Conservation (phyloP, 2,888 invertebrate species). For the Podabrus alpinus region DNA sequence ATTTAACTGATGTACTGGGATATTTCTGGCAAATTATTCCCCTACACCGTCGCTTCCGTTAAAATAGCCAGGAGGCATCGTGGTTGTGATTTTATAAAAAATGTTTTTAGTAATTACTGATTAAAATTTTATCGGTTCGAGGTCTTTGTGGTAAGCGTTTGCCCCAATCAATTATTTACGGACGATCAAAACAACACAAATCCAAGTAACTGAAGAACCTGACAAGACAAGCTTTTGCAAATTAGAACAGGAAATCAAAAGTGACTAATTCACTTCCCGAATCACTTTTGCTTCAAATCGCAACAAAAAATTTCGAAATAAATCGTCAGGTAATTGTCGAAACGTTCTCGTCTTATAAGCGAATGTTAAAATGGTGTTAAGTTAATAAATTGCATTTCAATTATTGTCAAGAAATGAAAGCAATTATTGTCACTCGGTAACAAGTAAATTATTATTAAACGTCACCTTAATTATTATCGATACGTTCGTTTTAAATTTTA, state of each 20-base stretch:
- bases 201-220: neutral
- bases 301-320: too few species aligned
- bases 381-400: neutral
- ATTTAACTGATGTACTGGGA: neutral
- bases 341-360: neutral
- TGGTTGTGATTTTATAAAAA: neutral
- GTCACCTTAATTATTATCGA: neutral
- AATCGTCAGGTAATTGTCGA: neutral
- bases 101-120: neutral
- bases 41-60: neutral
- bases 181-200: neutral
- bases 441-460: neutral
- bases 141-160: neutral
- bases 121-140: neutral
- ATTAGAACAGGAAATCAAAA: neutral
- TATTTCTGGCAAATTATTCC: neutral
- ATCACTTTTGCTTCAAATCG: neutral
- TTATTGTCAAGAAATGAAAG: neutral
- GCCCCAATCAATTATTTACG: neutral
- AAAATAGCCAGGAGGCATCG: neutral
- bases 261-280: neutral
- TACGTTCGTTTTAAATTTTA: neutral
- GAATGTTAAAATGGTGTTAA: neutral
- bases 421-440: neutral
- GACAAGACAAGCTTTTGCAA: neutral